Evolutionary conservation across 2,113 vertebrate species (phyloP).

Genomic region (Sapayoa aenigma): DNA sequence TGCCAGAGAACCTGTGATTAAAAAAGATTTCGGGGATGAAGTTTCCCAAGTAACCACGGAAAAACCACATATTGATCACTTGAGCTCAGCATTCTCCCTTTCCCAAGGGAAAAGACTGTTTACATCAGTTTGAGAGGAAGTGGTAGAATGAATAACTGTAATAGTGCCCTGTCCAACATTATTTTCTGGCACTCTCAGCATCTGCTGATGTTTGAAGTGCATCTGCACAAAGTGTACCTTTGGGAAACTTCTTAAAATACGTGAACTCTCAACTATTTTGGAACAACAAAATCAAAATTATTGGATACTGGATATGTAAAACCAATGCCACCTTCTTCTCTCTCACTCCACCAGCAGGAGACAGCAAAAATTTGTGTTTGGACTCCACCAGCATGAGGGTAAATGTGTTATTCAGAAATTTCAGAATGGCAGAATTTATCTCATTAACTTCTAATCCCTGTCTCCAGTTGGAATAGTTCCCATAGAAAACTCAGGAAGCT

Average conservation of each 20-base stretch:
- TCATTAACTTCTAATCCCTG: not conserved
- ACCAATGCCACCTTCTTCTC: not conserved
- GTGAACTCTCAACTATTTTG: not conserved
- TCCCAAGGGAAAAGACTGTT: conserved; percentile 42
- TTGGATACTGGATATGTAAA: not conserved
- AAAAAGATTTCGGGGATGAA: conserved; percentile 2
- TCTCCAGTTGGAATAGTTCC: not conserved
- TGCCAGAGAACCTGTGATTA: not conserved
- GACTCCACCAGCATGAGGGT: not conserved
- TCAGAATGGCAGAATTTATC: not conserved
- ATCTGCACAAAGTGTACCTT: not conserved
- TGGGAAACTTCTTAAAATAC: not conserved
- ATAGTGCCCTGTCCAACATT: not conserved
- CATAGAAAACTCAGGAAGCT: not conserved
- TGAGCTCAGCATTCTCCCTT: not conserved
- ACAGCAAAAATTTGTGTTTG: not conserved
- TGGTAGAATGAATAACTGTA: conserved; percentile 1
- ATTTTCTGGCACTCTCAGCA: not conserved
- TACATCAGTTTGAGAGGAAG: conserved; percentile 11
- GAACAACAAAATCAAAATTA: not conserved
- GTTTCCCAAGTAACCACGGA: not conserved
- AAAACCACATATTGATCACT: conserved; percentile 20
- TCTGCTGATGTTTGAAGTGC: not conserved
- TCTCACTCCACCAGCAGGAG: not conserved
- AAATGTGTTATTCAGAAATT: not conserved